phyloP scores from a whole-genome alignment of 2,888 invertebrate species.

The Drosophila hamatofila region DNA sequence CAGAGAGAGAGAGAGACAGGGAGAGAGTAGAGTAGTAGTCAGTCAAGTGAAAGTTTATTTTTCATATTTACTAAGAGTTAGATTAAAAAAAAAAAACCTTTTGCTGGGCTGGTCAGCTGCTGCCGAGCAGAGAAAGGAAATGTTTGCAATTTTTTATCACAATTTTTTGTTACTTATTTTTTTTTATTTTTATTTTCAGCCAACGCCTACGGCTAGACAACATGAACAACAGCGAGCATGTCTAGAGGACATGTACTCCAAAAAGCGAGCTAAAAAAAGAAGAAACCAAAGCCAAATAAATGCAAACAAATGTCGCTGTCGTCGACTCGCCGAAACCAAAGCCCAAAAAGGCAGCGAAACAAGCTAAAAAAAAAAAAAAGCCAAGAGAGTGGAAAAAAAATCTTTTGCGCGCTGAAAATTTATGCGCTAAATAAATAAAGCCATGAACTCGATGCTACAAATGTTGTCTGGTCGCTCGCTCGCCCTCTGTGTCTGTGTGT shows the following conservation, averaged over 20 bases:
- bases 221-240: slow-evolving; percentile 27
- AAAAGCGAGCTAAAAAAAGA: not conserved
- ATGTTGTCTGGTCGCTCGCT: slow-evolving; percentile 55
- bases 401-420: slow-evolving; percentile 67
- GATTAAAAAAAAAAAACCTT: not conserved
- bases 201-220: slow-evolving; percentile 49
- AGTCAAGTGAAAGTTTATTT: slow-evolving; percentile 12
- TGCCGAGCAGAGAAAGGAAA: not conserved
- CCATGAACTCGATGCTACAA: slow-evolving; percentile 72
- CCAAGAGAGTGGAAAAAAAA: slow-evolving; percentile 28
- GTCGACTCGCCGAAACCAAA: slow-evolving; percentile 18
- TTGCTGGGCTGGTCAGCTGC: slow-evolving; percentile 19
- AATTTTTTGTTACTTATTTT: not conserved
- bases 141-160: not conserved
- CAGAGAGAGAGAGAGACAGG: not conserved
- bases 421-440: slow-evolving; percentile 79
- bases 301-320: slow-evolving; percentile 73
- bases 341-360: slow-evolving; percentile 18
- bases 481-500: not conserved
- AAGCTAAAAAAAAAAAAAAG: slow-evolving; percentile 4
- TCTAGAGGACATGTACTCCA: slow-evolving; percentile 47
- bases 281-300: slow-evolving; percentile 65
- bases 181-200: not conserved
- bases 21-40: not conserved
- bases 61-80: slow-evolving; percentile 21